Percentiles rank a stretch among this genome's conserved stretches.
Evolutionary conservation across 2,113 vertebrate species (phyloP).

Genomic region (Lepisosteus osseus): DNA sequence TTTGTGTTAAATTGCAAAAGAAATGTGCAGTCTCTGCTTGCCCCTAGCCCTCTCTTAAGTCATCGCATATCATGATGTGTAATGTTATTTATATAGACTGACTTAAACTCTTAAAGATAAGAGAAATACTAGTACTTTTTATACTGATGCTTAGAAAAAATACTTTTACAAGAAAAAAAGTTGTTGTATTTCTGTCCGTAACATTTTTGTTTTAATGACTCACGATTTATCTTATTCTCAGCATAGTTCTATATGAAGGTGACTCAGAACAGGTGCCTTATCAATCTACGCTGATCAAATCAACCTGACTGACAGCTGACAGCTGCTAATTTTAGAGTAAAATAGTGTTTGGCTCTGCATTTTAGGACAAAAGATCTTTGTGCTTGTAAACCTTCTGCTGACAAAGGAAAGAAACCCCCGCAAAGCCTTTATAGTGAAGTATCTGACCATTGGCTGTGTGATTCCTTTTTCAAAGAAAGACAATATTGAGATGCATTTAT

Average conservation of each 20-base stretch:
- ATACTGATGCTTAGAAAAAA: background rate
- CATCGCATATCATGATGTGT: no score
- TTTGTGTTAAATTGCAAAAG: no score
- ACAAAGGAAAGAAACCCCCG: background rate
- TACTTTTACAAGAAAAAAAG: background rate
- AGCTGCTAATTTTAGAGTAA: constrained; percentile 2
- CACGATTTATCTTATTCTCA: background rate
- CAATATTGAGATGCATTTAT: background rate
- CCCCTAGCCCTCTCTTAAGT: no score
- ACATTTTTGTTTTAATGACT: background rate
- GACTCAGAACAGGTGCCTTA: constrained; percentile 14
- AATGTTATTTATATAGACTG: no score
- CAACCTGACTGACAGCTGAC: constrained; percentile 6
- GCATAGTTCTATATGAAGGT: constrained; percentile 5
- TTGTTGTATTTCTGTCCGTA: background rate
- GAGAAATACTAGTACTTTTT: no score
- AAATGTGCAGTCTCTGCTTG: no score
- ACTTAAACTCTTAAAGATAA: no score
- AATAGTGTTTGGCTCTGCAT: constrained; percentile 1
- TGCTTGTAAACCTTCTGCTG: background rate
- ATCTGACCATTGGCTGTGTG: background rate
- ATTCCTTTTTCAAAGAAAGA: background rate
- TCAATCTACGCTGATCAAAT: constrained; percentile 20
- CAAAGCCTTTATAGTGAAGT: background rate
- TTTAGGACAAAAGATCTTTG: background rate